Conservation (phyloP, 1,140 invertebrate genomes). For the Phthorimaea operculella region DNA sequence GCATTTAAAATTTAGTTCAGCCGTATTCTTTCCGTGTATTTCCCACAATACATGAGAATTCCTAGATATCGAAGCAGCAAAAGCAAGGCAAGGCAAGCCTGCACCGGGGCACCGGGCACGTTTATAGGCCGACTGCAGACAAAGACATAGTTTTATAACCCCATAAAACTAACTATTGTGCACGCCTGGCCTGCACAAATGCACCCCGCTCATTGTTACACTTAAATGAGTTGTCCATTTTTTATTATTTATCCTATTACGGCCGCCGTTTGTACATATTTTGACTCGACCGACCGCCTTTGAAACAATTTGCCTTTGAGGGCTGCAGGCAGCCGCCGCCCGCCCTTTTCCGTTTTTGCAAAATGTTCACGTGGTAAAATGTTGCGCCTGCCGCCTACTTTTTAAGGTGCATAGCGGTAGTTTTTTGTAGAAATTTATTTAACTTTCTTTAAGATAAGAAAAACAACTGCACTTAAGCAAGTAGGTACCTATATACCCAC, state of each 20-base stretch:
- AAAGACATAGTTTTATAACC: conserved; percentile 54
- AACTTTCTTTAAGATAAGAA: too few species aligned
- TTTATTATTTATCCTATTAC: conserved; percentile 60
- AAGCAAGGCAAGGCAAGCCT: background rate
- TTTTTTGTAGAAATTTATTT: too few species aligned
- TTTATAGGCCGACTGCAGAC: conserved; percentile 22
- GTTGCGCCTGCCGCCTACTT: conserved; percentile 7
- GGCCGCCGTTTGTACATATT: conserved; percentile 59
- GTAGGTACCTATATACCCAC: too few species aligned
- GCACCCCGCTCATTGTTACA: conserved; percentile 51
- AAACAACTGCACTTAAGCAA: too few species aligned
- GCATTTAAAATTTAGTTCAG: background rate
- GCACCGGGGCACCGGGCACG: background rate
- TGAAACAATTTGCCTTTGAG: conserved; percentile 34
- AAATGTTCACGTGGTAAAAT: conserved; percentile 45
- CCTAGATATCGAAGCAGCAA: background rate
- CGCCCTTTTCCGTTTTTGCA: conserved; percentile 33
- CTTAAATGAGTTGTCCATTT: conserved; percentile 65
- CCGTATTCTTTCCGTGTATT: conserved; percentile 10
- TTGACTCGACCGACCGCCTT: conserved; percentile 46
- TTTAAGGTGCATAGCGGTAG: background rate
- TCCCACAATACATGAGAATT: conserved; percentile 1
- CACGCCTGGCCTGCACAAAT: conserved; percentile 39
- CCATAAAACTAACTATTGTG: conserved; percentile 57
- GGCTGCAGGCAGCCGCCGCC: conserved; percentile 36